Evolutionary conservation across 2,113 vertebrate genomes (phyloP).

Genomic region (Mugil cephalus): DNA sequence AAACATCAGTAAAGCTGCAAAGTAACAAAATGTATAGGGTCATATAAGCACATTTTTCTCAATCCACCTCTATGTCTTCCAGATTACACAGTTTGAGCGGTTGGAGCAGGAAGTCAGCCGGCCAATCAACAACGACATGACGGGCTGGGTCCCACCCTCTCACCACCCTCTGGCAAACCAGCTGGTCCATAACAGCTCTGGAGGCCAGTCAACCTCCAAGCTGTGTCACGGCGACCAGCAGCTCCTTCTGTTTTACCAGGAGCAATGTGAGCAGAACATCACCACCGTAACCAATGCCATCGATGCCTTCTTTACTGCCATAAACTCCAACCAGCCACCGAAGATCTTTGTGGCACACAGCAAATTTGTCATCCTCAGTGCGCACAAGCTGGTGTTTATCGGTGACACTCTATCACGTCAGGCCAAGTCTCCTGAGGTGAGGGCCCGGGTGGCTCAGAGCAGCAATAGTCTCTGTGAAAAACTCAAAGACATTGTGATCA

Average conservation of each 20-base stretch:
- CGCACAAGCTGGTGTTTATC: slow-evolving; percentile 98
- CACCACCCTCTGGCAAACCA: slow-evolving; percentile 79
- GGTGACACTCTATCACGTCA: slow-evolving; percentile 96
- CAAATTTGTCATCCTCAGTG: slow-evolving; percentile 98
- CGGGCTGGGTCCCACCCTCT: slow-evolving; percentile 90
- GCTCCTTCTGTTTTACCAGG: slow-evolving; percentile 96
- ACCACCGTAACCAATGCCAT: slow-evolving; percentile 93
- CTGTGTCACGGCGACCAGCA: slow-evolving; percentile 88
- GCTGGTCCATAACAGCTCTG: slow-evolving; percentile 49
- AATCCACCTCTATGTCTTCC: not conserved
- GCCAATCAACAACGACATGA: slow-evolving; percentile 95
- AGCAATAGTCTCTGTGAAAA: slow-evolving; percentile 96
- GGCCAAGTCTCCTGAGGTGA: slow-evolving; percentile 91
- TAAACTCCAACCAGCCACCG: slow-evolving; percentile 95
- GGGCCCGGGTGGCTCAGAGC: slow-evolving; percentile 92
- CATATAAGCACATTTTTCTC: no score
- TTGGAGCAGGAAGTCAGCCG: slow-evolving; percentile 94
- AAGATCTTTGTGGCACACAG: slow-evolving; percentile 98
- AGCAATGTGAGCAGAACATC: slow-evolving; percentile 95
- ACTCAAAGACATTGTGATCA: slow-evolving; percentile 95
- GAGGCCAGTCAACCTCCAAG: slow-evolving; percentile 41
- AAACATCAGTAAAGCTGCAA: no score
- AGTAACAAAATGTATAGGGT: no score
- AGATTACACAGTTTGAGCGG: slow-evolving; percentile 97
- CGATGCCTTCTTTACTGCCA: slow-evolving; percentile 92